phyloP scores from a whole-genome alignment of 2,888 invertebrate genomes.

The Lasius platythorax region DNA sequence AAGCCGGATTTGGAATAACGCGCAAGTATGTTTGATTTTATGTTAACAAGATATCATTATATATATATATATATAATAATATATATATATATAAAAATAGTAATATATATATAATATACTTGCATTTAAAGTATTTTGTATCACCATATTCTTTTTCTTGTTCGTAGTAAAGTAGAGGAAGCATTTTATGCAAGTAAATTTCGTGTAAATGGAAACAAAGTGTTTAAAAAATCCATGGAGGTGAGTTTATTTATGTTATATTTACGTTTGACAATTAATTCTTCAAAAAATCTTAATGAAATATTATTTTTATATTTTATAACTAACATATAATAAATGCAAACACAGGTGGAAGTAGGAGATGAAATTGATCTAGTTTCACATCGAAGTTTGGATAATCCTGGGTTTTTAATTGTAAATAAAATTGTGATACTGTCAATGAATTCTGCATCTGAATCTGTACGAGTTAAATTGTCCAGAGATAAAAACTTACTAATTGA shows the following conservation, averaged over 20 bases:
- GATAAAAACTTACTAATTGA: constrained; percentile 91
- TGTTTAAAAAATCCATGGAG: constrained; percentile 89
- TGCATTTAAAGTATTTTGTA: constrained; percentile 53
- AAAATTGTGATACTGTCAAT: constrained; percentile 90
- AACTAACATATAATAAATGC: constrained; percentile 33
- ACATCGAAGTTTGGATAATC: constrained; percentile 89
- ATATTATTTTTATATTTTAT: background rate
- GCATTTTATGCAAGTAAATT: constrained; percentile 94
- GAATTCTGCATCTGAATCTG: constrained; percentile 87
- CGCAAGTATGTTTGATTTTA: constrained; percentile 88
- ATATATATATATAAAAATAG: background rate
- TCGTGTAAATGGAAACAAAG: constrained; percentile 92
- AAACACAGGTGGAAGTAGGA: constrained; percentile 88
- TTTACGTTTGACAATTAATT: constrained; percentile 12
- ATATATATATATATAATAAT: constrained; percentile 6
- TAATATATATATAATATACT: constrained; percentile 36
- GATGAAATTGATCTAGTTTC: constrained; percentile 94
- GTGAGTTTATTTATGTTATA: constrained; percentile 60
- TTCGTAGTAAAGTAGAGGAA: constrained; percentile 91
- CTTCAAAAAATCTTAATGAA: background rate
- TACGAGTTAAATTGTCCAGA: constrained; percentile 88
- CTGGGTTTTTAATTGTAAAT: constrained; percentile 90
- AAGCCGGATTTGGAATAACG: constrained; percentile 90
- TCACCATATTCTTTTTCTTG: background rate
- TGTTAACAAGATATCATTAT: constrained; percentile 26